Conservation (phyloP, 2,888 invertebrate genomes). For the Troides aeacus region DNA sequence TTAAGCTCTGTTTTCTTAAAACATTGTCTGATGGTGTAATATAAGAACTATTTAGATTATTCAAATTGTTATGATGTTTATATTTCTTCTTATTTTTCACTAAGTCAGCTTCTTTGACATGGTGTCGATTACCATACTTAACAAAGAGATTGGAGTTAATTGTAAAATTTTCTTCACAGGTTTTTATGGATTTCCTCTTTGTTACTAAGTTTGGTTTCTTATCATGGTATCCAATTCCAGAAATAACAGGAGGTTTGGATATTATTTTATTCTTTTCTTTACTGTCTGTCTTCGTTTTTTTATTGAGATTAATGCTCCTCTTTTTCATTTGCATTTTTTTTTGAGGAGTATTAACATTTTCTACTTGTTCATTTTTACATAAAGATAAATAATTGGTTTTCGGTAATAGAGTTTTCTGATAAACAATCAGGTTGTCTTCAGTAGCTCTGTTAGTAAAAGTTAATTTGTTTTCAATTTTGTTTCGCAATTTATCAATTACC, state of each 20-base stretch:
- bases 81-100: neutral
- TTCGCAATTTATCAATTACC: constrained; percentile 9
- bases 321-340: neutral
- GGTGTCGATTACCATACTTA: constrained; percentile 31
- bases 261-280: constrained; percentile 32
- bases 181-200: neutral
- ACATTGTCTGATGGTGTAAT: neutral
- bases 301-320: neutral
- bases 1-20: neutral
- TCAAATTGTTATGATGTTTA: neutral
- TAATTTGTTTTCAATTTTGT: constrained; percentile 23
- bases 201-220: constrained; percentile 20
- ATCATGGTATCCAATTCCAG: constrained; percentile 31
- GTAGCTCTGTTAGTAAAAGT: constrained; percentile 1
- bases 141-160: constrained; percentile 36
- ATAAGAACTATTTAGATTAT: neutral
- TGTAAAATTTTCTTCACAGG: constrained; percentile 19
- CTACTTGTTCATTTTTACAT: neutral
- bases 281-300: neutral
- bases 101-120: constrained; percentile 28
- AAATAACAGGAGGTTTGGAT: constrained; percentile 36
- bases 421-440: neutral
- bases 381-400: neutral
- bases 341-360: neutral
- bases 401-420: neutral